phyloP scores from a whole-genome alignment of 1,140 invertebrate genomes.

The Brachystomella parvula region DNA sequence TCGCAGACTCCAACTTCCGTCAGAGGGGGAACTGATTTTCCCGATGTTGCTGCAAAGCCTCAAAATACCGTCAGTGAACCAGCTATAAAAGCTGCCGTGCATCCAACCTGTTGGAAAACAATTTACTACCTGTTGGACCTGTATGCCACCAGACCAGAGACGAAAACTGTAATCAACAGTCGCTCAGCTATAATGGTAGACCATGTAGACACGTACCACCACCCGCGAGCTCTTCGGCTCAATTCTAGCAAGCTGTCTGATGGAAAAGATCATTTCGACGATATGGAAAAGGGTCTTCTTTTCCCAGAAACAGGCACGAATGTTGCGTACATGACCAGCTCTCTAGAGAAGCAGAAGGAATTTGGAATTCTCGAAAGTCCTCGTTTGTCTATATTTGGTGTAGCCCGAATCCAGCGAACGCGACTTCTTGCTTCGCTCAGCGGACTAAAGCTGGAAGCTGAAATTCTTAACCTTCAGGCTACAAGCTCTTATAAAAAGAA shows the following conservation, averaged over 20 bases:
- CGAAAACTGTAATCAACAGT: constrained; percentile 69
- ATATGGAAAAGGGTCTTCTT: constrained; percentile 29
- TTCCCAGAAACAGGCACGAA: not conserved
- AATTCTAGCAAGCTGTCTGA: constrained; percentile 13
- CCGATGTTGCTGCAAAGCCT: constrained; percentile 6
- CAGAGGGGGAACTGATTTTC: constrained; percentile 26
- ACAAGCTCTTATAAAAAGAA: constrained; percentile 71
- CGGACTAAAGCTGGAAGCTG: constrained; percentile 83
- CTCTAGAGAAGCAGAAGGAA: constrained; percentile 33
- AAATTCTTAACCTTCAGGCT: constrained; percentile 73
- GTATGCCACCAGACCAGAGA: constrained; percentile 88
- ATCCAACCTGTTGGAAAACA: constrained; percentile 86
- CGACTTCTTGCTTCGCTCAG: constrained; percentile 80
- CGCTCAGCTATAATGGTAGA: not conserved
- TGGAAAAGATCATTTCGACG: constrained; percentile 29
- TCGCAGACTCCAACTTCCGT: constrained; percentile 35
- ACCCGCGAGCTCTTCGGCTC: not conserved
- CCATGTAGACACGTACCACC: constrained; percentile 7
- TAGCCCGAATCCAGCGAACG: constrained; percentile 79
- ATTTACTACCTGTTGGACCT: constrained; percentile 85
- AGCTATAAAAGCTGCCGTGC: constrained; percentile 39
- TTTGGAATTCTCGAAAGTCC: constrained; percentile 21
- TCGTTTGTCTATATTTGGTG: constrained; percentile 66
- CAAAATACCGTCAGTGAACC: constrained; percentile 7
- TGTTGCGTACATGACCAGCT: constrained; percentile 23